These are phyloP conservation scores for Zaprionus vittiger DNA, from an alignment of 1,140 invertebrate genomes.

Conservation along the genomic window DNA sequence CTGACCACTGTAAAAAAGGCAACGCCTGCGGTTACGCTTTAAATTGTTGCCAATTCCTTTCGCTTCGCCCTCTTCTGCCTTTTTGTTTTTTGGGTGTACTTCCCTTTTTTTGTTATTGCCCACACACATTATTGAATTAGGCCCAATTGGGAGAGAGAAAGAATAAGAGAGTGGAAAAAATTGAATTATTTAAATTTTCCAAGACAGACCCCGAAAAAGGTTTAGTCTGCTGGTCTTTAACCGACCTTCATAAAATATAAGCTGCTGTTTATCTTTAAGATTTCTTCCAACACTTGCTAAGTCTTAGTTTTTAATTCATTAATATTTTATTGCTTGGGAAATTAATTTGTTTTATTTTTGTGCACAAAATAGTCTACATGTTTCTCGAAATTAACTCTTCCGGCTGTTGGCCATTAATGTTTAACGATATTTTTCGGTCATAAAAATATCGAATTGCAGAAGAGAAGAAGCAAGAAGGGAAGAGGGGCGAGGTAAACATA, in stretches of 20 bases:
- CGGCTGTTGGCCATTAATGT: conserved; percentile 22
- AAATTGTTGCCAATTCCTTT: conserved; percentile 75
- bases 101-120: conserved; percentile 6
- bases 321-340: neutral
- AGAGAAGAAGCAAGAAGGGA: neutral
- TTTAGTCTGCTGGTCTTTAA: conserved; percentile 10
- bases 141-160: conserved; percentile 31
- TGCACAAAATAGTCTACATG: neutral
- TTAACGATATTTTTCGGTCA: conserved; percentile 20
- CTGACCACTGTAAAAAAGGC: conserved; percentile 64
- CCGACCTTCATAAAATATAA: conserved; percentile 15
- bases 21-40: conserved; percentile 70
- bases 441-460: conserved; percentile 26
- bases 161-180: conserved; percentile 2
- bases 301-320: neutral
- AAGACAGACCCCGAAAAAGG: neutral
- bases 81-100: conserved; percentile 22
- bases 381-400: conserved; percentile 3
- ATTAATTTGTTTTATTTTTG: conserved; percentile 5
- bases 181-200: conserved; percentile 18
- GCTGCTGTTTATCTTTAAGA: neutral
- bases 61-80: neutral
- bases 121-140: conserved; percentile 72
- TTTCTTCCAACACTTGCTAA: neutral
- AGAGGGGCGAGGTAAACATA: neutral